Conservation (phyloP, 2,797 vertebrate genomes). For the Galagoides demidoff region DNA sequence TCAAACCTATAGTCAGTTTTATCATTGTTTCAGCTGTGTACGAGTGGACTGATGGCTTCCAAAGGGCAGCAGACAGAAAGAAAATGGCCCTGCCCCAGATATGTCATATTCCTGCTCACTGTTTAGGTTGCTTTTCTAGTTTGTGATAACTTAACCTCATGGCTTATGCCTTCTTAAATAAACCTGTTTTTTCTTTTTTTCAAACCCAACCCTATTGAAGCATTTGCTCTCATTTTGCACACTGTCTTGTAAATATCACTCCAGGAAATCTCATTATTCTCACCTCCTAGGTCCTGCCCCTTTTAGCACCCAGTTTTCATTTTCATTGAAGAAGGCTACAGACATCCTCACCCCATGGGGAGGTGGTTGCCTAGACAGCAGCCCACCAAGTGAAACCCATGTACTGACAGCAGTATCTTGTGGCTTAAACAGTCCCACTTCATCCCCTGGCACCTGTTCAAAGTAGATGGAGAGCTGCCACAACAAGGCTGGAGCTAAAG, state of each 20-base stretch:
- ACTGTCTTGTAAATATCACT: constrained; percentile 92
- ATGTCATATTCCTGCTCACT: neutral
- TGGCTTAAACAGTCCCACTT: constrained; percentile 63
- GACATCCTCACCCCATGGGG: neutral
- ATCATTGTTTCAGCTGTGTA: constrained; percentile 32
- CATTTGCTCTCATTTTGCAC: constrained; percentile 83
- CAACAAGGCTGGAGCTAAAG: constrained; percentile 72
- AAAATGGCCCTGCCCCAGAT: neutral
- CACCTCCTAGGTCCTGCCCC: neutral
- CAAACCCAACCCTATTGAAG: constrained; percentile 72
- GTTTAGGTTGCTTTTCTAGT: constrained; percentile 65
- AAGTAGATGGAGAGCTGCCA: constrained; percentile 84
- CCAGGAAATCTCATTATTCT: constrained; percentile 87
- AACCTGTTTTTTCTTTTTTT: constrained; percentile 51
- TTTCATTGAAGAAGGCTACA: neutral
- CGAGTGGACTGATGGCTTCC: neutral
- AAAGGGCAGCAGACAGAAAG: neutral
- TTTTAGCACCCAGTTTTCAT: neutral
- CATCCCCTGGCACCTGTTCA: constrained; percentile 83
- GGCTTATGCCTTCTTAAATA: constrained; percentile 64
- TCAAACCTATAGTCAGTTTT: neutral
- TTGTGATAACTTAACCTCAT: constrained; percentile 60
- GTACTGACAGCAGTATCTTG: constrained; percentile 82
- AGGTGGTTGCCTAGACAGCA: constrained; percentile 48
- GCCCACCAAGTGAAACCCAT: constrained; percentile 61